Conservation (phyloP, 2,888 invertebrate species). For the Embidobia sp. region DNA sequence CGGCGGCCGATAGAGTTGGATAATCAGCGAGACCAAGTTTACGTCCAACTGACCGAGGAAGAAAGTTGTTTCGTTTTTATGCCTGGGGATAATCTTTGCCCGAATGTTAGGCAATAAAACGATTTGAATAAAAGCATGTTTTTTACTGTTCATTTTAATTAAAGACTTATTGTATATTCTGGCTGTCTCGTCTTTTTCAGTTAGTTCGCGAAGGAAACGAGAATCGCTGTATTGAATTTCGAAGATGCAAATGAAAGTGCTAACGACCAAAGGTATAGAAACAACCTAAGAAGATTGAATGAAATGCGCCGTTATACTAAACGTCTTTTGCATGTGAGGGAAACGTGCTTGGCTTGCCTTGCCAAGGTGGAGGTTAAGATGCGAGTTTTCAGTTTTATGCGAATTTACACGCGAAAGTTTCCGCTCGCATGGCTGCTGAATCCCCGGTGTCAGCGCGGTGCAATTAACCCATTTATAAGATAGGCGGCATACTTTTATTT, state of each 20-base stretch:
- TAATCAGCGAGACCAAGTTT: conserved; percentile 50
- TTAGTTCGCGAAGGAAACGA: too few relatives aligned
- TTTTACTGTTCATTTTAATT: too few relatives aligned
- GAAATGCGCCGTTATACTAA: conserved; percentile 34
- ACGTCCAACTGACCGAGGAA: too few relatives aligned
- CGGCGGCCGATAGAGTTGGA: conserved; percentile 41
- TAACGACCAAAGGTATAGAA: too few relatives aligned
- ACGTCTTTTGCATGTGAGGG: conserved; percentile 48
- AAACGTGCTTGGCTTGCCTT: conserved; percentile 22
- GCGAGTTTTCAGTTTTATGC: conserved; percentile 62
- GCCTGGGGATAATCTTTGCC: too few relatives aligned
- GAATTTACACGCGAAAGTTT: conserved; percentile 58
- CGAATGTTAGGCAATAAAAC: too few relatives aligned
- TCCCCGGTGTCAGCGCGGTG: conserved; percentile 51
- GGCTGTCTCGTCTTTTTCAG: too few relatives aligned
- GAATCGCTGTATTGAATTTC: too few relatives aligned
- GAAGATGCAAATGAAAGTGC: too few relatives aligned
- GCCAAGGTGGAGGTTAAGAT: conserved; percentile 44
- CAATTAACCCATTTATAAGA: conserved; percentile 67
- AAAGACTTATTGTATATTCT: too few relatives aligned
- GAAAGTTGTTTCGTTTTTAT: too few relatives aligned
- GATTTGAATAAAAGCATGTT: too few relatives aligned
- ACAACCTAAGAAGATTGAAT: conserved; percentile 33
- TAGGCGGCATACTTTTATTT: conserved; percentile 31
- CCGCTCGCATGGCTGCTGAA: conserved; percentile 44